phyloP scores from a whole-genome alignment of 2,797 vertebrate species.

The Petrocephalus sullivani region DNA sequence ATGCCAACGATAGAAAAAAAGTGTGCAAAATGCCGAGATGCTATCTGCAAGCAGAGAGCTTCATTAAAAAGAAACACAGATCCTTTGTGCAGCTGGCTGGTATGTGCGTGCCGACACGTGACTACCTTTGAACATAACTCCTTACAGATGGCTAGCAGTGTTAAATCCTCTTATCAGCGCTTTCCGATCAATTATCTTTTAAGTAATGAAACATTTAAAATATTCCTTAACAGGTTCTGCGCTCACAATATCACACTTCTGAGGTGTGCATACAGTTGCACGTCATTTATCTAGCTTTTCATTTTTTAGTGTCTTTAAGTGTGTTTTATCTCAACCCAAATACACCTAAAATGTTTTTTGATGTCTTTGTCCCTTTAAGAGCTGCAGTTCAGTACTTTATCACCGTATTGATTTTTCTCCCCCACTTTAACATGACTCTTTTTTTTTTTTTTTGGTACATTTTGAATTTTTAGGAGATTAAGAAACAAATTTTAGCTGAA shows the following conservation, averaged over 20 bases:
- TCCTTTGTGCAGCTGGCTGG: neutral
- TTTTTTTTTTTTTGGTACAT: neutral
- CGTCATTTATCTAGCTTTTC: neutral
- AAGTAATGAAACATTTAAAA: neutral
- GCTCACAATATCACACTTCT: neutral
- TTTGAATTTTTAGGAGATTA: neutral
- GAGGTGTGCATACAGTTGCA: neutral
- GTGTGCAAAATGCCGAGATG: neutral
- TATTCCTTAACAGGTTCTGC: neutral
- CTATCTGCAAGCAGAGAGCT: neutral
- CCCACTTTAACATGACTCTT: neutral
- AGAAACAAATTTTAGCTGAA: neutral
- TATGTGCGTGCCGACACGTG: neutral
- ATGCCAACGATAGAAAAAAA: neutral
- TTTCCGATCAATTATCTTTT: neutral
- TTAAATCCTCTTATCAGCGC: neutral
- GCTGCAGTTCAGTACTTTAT: neutral
- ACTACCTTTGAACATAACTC: neutral
- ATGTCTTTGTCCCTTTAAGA: slow-evolving; percentile 4
- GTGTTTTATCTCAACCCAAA: neutral
- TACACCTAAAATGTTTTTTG: neutral
- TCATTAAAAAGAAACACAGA: neutral
- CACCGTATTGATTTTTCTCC: neutral
- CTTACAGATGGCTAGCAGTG: neutral
- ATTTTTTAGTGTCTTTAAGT: neutral